Evolutionary conservation across 2,797 vertebrate species (phyloP).

Genomic region (Eupleurogrammus muticus): DNA sequence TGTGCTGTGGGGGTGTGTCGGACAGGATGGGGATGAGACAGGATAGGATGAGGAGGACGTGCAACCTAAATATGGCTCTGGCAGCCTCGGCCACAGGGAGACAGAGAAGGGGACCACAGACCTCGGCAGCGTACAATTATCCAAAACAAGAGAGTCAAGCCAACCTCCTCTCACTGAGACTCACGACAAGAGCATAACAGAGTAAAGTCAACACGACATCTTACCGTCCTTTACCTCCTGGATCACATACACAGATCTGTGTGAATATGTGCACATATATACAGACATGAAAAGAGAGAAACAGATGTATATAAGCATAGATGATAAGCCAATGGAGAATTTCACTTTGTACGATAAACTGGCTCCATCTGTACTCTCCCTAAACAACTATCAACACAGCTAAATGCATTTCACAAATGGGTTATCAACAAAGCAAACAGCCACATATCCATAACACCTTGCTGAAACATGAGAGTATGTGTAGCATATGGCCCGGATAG

Average conservation of each 20-base stretch:
- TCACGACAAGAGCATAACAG: constrained; percentile 76
- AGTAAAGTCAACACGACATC: constrained; percentile 61
- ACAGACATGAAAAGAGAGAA: not conserved
- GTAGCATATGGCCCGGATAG: constrained; percentile 49
- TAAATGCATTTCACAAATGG: constrained; percentile 42
- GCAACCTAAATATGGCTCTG: constrained; percentile 85
- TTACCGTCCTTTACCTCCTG: constrained; percentile 62
- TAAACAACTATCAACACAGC: constrained; percentile 35
- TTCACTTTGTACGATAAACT: constrained; percentile 18
- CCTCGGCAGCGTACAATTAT: constrained; percentile 86
- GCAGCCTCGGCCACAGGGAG: constrained; percentile 84
- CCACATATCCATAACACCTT: constrained; percentile 16
- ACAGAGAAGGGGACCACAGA: constrained; percentile 87
- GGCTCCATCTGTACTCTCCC: not conserved
- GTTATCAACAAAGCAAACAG: constrained; percentile 40
- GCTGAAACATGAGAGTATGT: constrained; percentile 34
- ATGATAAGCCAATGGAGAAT: constrained; percentile 13
- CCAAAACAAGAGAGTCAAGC: constrained; percentile 87
- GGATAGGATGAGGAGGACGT: constrained; percentile 79
- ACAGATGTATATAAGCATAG: constrained; percentile 7
- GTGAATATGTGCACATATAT: constrained; percentile 41
- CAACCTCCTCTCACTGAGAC: constrained; percentile 81
- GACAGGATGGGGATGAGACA: constrained; percentile 75
- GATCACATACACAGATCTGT: constrained; percentile 44
- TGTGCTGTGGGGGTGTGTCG: constrained; percentile 46